Base-by-base conservation (phyloP, 1,140 invertebrate genomes). In the Globodera ellingtonae region DNA sequence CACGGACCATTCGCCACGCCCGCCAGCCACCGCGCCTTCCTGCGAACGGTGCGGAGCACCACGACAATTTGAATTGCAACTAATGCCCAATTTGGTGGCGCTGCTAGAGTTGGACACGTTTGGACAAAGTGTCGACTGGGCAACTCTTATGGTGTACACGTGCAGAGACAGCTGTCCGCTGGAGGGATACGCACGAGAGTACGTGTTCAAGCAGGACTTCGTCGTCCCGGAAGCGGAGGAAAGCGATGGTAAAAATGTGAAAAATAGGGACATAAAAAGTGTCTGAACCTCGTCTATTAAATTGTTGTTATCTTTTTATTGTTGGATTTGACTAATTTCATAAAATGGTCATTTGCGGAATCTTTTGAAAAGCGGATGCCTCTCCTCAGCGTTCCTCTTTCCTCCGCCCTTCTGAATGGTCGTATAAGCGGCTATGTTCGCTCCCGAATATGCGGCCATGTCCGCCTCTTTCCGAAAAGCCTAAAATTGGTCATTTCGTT, bases 151-250 rank as follows among this genome's bases (percentile, higher is more conserved):
- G 70, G 90, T 98, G 15, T 98, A 94, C 87, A 96, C 94, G 0
- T 98, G 79, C 89, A 91, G 91, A 87, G 91, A 92, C 35, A 95
- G 93, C 89, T 98, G 96, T 89, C 86, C 88, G 65, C 89, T 91
- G 73, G 90, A 90, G 18, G 91, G 90, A 46, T 95, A 95, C 88
- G 92, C 92, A 81, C 90, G 92, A 84, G 95, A 96, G 91, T 93
- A 92, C 91, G 84, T 95, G 78, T 94, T 94, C 91, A 96, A 96
- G 91, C 96, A 97, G 91, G 95, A 97, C 91, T 92, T 94, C 91
- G 75, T 83, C 59, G 67, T 47, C 24, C 50, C 65, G 48, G 35
- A 72, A 35, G 18, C 6, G 47, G 44, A 9, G 21, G 8, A 72
- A 47, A 72, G 56, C n/a, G 56, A 72, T 10, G 24, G 24, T 4